Conservation (phyloP, 2,888 invertebrate species). For the Lumbricus terrestris region DNA sequence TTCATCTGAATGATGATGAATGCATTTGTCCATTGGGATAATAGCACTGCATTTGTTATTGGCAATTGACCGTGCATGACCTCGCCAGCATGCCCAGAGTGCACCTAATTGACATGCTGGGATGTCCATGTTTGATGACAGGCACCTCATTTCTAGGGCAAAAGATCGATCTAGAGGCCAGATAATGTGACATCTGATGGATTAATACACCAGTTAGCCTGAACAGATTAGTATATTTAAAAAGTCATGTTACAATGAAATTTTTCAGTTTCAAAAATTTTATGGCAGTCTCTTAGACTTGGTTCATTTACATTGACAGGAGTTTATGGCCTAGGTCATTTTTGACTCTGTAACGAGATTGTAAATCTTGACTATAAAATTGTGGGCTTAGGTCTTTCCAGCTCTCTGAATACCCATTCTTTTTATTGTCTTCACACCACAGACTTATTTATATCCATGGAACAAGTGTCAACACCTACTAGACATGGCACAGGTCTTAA, state of each 20-base stretch:
- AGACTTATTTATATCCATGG: too few relatives aligned
- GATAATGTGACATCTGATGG: too few relatives aligned
- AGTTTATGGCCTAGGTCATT: not conserved
- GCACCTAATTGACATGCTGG: not conserved
- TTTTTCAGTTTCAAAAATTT: not conserved
- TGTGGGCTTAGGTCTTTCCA: not conserved
- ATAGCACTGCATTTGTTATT: not conserved
- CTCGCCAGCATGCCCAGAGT: not conserved
- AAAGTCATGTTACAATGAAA: too few relatives aligned
- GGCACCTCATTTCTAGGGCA: not conserved
- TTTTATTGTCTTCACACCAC: not conserved
- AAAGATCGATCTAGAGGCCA: not conserved
- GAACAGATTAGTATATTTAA: too few relatives aligned
- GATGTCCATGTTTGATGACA: not conserved
- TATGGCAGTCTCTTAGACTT: not conserved
- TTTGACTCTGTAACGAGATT: not conserved
- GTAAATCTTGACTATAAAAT: not conserved
- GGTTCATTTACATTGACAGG: not conserved
- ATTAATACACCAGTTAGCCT: too few relatives aligned
- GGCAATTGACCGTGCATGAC: not conserved
- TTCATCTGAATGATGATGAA: not conserved
- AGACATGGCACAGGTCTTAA: too few relatives aligned
- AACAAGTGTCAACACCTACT: too few relatives aligned
- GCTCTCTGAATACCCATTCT: not conserved
- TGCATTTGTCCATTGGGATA: not conserved